Conservation (phyloP, 2,113 vertebrate species). For the Neomonachus schauinslandi region DNA sequence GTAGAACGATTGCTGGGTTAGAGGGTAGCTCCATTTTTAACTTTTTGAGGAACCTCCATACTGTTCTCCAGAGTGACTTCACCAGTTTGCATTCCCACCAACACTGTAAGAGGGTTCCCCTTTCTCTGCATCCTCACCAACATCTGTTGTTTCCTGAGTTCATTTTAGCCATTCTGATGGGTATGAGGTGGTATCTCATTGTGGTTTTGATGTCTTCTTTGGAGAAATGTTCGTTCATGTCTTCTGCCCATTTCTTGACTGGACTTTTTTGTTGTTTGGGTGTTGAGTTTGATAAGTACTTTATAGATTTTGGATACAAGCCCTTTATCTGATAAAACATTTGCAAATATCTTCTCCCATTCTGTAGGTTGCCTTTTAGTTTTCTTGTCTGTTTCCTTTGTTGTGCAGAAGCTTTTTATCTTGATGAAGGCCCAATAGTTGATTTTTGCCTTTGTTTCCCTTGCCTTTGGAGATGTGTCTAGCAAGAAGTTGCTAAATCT, state of each 20-base stretch:
- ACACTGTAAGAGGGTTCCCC: background rate
- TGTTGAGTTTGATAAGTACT: background rate
- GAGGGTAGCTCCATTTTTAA: background rate
- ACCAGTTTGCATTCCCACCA: background rate
- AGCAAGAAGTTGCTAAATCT: background rate
- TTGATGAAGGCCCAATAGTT: background rate
- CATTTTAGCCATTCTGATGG: background rate
- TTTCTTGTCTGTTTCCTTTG: background rate
- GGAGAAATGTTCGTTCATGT: background rate
- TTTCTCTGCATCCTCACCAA: background rate
- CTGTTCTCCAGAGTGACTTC: background rate
- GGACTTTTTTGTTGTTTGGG: background rate
- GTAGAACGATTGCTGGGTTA: background rate
- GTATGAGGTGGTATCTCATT: background rate
- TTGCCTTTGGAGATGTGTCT: background rate
- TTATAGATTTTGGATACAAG: background rate
- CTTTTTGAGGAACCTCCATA: background rate
- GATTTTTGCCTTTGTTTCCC: background rate
- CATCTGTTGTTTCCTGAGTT: background rate
- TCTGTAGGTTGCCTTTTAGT: background rate
- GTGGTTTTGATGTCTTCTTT: background rate
- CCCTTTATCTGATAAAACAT: background rate
- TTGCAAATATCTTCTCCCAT: background rate
- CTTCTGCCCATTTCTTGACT: background rate
- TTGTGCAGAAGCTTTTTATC: background rate